Percentiles rank a stretch among this genome's conserved stretches.
phyloP scores from a whole-genome alignment of 2,888 invertebrate species.

The Drosophila fulvimacula region DNA sequence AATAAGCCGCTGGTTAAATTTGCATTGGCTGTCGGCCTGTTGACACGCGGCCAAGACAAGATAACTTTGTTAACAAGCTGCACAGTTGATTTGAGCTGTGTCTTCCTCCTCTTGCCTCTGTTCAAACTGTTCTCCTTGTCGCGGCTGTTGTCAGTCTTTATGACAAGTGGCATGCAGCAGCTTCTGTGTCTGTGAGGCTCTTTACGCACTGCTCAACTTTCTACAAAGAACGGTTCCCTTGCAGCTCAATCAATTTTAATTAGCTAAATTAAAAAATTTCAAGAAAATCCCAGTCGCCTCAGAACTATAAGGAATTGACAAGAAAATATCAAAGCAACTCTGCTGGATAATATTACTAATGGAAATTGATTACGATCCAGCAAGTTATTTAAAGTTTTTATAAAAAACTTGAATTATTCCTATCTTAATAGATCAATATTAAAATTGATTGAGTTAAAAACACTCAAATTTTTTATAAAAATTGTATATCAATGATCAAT shows the following conservation, averaged over 20 bases:
- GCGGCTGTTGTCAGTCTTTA: constrained; percentile 29
- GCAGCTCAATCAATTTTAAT: constrained; percentile 3
- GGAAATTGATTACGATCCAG: too few relatives aligned
- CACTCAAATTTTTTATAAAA: too few relatives aligned
- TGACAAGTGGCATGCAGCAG: constrained; percentile 44
- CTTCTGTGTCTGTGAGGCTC: neutral
- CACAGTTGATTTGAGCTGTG: constrained; percentile 33
- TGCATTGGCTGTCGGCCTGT: constrained; percentile 62
- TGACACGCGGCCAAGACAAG: constrained; percentile 52
- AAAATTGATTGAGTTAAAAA: too few relatives aligned
- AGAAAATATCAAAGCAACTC: neutral
- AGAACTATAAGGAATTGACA: neutral
- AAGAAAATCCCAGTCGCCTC: neutral
- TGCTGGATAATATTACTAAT: too few relatives aligned
- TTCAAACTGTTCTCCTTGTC: neutral
- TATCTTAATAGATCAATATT: too few relatives aligned
- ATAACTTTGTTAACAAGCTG: constrained; percentile 66
- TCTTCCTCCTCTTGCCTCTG: neutral
- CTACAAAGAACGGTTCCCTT: neutral
- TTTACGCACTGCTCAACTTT: constrained; percentile 6
- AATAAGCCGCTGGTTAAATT: constrained; percentile 69
- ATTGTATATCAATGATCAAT: too few relatives aligned
- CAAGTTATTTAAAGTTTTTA: too few relatives aligned
- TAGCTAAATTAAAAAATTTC: neutral
- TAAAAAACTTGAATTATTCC: too few relatives aligned